phyloP scores from a whole-genome alignment of 2,113 vertebrate species.

The Aleadryas rufinucha region DNA sequence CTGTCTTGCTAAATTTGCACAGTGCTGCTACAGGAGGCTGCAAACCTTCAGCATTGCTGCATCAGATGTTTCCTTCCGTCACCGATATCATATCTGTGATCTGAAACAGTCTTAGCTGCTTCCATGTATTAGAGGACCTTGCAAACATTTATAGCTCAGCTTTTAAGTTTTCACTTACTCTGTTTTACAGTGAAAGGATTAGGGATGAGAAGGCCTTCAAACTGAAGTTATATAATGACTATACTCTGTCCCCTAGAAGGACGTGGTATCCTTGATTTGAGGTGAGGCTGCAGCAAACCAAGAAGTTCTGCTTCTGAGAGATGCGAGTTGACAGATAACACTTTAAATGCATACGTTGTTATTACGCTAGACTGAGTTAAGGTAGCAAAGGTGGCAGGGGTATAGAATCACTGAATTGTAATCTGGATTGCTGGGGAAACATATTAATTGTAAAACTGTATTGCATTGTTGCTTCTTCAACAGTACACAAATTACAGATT shows the following conservation, averaged over 20 bases:
- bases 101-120: not conserved
- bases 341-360: constrained; percentile 33
- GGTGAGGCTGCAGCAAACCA: not conserved
- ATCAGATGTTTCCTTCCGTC: not conserved
- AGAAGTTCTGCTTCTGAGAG: not conserved
- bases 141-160: not conserved
- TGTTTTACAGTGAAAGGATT: not conserved
- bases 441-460: not conserved
- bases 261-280: not conserved
- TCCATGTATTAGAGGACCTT: not conserved
- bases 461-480: not conserved
- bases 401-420: not conserved
- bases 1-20: not conserved
- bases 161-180: not conserved
- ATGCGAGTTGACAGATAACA: not conserved
- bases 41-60: not conserved
- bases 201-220: not conserved
- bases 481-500: not conserved
- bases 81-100: accelerated
- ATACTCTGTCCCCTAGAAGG: not conserved
- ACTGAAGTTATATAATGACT: not conserved
- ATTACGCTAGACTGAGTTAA: not conserved
- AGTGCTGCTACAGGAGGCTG: not conserved
- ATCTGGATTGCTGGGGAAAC: not conserved
- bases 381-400: not conserved